These are phyloP conservation scores for Blera fallax DNA, from an alignment of 2,888 invertebrate genomes.

Conservation along the genomic window DNA sequence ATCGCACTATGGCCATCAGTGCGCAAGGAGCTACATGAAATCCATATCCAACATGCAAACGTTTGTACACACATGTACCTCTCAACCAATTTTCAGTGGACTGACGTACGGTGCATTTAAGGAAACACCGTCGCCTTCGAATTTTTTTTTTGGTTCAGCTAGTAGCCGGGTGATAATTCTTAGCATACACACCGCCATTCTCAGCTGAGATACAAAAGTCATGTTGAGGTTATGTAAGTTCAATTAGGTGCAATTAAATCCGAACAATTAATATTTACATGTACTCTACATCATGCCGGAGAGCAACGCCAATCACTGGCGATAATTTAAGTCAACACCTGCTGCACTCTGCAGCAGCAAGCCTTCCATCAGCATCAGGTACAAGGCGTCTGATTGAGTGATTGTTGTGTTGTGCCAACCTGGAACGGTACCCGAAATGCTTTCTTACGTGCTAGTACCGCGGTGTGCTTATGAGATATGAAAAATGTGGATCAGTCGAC, in stretches of 20 bases:
- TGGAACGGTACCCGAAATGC: constrained; percentile 23
- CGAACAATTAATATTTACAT: constrained; percentile 68
- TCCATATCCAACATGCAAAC: not conserved
- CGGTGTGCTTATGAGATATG: constrained; percentile 24
- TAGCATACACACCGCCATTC: constrained; percentile 13
- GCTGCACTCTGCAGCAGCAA: not conserved
- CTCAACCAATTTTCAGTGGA: not conserved
- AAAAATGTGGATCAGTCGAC: constrained; percentile 20
- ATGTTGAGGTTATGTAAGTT: constrained; percentile 54
- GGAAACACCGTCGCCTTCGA: constrained; percentile 52
- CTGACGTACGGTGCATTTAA: constrained; percentile 20
- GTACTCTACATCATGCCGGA: not conserved
- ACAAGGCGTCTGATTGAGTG: constrained; percentile 52
- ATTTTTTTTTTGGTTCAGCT: constrained; percentile 6
- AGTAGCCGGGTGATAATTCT: constrained; percentile 32
- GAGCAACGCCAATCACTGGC: not conserved
- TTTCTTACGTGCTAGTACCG: not conserved
- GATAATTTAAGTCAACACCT: constrained; percentile 44
- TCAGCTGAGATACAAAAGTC: constrained; percentile 7
- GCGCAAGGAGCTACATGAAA: constrained; percentile 6
- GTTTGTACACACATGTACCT: not conserved
- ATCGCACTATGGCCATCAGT: not conserved
- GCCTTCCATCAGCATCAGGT: not conserved
- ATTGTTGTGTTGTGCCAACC: constrained; percentile 39
- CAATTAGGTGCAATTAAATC: constrained; percentile 59